Evolutionary conservation across 2,797 vertebrate species (phyloP), one percentile per base, ranked within the genome.

Genomic region (Chaenodraco wilsoni): DNA sequence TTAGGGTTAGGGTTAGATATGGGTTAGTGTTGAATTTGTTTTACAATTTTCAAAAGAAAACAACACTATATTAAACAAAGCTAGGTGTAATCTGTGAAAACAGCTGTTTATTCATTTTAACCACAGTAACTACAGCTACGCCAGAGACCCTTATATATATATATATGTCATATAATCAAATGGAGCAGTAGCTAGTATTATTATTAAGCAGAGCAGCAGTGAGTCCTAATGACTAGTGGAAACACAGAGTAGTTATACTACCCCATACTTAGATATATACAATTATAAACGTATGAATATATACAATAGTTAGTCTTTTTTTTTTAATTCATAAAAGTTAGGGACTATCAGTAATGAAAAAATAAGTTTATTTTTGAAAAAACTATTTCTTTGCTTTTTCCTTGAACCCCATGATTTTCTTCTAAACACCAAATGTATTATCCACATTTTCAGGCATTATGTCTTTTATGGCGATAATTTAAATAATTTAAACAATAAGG

Each of bases 401-500:
- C n/a, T 27, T 54, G 54, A 10, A 43, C 13, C 44, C 3, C 1
- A 0, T n/a, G n/a, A n/a, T n/a, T n/a, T n/a, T n/a, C n/a, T n/a
- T n/a, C n/a, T n/a, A n/a, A n/a, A n/a, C n/a, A n/a, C n/a, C n/a
- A n/a, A n/a, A n/a, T n/a, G n/a, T n/a, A n/a, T n/a, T n/a, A n/a
- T n/a, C n/a, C n/a, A n/a, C n/a, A n/a, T n/a, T n/a, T n/a, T n/a
- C n/a, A n/a, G n/a, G n/a, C n/a, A n/a, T 9, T 68, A 54, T 23
- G 9, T 57, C 7, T 14, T 59, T 64, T 13, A 46, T 57, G 13
- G 9, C n/a, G 27, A 41, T 56, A 49, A 67, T 59, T 66, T 40
- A 33, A 66, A 66, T 66, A 0, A 40, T 48, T 48, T 15, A 67
- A 62, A 63, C 41, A 55, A 58, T 40, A 17, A 54, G 16, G 17